phyloP scores from a whole-genome alignment of 2,113 vertebrate species.

The Myodes glareolus region DNA sequence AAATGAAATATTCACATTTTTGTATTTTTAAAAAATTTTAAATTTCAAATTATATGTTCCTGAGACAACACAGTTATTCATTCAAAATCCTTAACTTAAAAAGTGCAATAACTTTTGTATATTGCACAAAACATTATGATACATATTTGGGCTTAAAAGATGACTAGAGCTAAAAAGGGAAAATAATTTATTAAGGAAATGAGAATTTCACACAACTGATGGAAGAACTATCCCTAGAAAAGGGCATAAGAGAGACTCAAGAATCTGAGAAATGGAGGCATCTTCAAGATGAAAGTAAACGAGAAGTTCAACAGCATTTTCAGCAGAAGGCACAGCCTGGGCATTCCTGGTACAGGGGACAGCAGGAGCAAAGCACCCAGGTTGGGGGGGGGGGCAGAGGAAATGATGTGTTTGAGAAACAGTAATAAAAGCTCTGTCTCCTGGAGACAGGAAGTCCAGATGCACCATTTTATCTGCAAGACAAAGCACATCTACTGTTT shows the following conservation, averaged over 20 bases:
- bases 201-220: constrained; percentile 1
- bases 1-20: background rate
- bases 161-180: constrained; percentile 30
- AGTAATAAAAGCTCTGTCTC: background rate
- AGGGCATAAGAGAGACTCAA: background rate
- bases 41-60: constrained; percentile 1
- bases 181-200: constrained; percentile 12
- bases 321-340: background rate
- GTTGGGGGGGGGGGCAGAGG: background rate
- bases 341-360: background rate
- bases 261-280: constrained; percentile 48
- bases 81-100: background rate
- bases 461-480: constrained; percentile 53
- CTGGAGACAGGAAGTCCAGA: background rate
- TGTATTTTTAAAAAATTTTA: background rate
- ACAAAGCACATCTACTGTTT: constrained; percentile 64
- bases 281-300: background rate
- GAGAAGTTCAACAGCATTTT: background rate
- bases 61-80: constrained; percentile 11
- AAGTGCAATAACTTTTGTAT: too few relatives aligned
- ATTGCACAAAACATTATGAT: background rate
- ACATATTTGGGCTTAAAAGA: background rate
- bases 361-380: background rate
- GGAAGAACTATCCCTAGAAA: background rate
- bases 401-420: background rate